phyloP scores from a whole-genome alignment of 2,888 invertebrate genomes.

The Crematogaster levior region DNA sequence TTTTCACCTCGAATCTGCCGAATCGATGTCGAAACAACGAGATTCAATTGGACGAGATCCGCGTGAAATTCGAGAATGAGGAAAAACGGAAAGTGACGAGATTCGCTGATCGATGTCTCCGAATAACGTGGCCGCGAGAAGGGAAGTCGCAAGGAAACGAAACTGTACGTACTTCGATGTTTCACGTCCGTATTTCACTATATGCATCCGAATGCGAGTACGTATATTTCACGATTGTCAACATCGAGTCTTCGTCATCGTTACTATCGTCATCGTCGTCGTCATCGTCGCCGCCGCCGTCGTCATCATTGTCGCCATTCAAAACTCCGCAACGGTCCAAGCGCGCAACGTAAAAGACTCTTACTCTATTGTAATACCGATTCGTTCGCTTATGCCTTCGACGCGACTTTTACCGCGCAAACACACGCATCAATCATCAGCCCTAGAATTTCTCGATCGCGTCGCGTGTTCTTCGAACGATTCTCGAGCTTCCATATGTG shows the following conservation, averaged over 20 bases:
- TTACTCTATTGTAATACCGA: slow-evolving; percentile 44
- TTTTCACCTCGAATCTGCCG: background rate
- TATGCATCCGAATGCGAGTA: background rate
- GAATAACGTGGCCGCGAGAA: slow-evolving; percentile 10
- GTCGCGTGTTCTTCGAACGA: slow-evolving; percentile 42
- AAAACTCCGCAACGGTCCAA: slow-evolving; percentile 65
- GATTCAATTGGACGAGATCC: background rate
- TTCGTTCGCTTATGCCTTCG: slow-evolving; percentile 58
- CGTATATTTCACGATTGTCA: background rate
- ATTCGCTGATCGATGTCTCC: slow-evolving; percentile 1
- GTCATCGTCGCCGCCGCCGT: background rate
- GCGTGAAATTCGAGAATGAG: background rate
- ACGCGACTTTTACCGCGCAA: slow-evolving; percentile 50
- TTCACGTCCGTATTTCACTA: background rate
- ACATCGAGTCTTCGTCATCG: slow-evolving; percentile 13
- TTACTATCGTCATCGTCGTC: background rate
- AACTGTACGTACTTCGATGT: slow-evolving; percentile 12
- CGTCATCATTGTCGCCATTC: slow-evolving; percentile 45
- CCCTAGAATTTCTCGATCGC: slow-evolving; percentile 52
- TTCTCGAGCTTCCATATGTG: slow-evolving; percentile 42
- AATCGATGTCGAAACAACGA: background rate
- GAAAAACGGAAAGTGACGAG: background rate
- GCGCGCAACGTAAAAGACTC: slow-evolving; percentile 71
- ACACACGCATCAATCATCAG: slow-evolving; percentile 60
- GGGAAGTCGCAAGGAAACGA: slow-evolving; percentile 3